A percentile compares a stretch with the other conserved stretches of the same genome.
Conservation (phyloP, 1,140 invertebrate species). For the Chelonus insularis region DNA sequence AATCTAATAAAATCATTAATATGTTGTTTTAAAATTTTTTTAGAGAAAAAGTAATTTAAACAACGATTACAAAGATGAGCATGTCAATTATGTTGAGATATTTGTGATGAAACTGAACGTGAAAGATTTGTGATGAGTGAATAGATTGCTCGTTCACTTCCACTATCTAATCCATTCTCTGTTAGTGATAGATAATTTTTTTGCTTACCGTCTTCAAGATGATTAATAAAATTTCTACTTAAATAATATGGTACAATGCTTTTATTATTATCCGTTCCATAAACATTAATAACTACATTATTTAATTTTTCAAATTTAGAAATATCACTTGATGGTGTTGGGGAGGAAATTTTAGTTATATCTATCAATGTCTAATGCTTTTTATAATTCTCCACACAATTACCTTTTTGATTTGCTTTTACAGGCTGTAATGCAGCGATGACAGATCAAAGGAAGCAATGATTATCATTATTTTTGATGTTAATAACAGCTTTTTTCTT, state of each 20-base stretch:
- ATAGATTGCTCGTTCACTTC: too few species aligned
- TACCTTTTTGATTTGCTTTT: constrained; percentile 35
- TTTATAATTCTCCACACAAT: constrained; percentile 40
- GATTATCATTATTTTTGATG: neutral
- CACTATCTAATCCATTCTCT: neutral
- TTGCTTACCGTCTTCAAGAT: too few species aligned
- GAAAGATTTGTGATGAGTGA: too few species aligned
- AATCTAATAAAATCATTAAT: too few species aligned
- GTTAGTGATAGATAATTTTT: constrained; percentile 28
- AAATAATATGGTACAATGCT: constrained; percentile 41
- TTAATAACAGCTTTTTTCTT: constrained; percentile 31
- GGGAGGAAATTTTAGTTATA: constrained; percentile 47
- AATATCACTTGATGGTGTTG: constrained; percentile 46
- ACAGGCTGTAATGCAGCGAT: constrained; percentile 23
- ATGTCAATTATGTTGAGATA: too few species aligned
- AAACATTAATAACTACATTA: constrained; percentile 44
- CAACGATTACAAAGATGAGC: too few species aligned
- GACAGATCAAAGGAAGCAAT: constrained; percentile 19
- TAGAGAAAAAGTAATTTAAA: too few species aligned
- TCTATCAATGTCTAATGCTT: constrained; percentile 42
- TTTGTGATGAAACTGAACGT: too few species aligned
- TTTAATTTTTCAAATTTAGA: constrained; percentile 49
- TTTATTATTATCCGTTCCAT: constrained; percentile 30
- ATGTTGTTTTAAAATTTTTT: too few species aligned
- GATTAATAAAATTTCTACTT: constrained; percentile 39